These are phyloP conservation scores for Ceuthmochares aereus DNA, from an alignment of 2,113 vertebrate genomes.

Conservation along the genomic window DNA sequence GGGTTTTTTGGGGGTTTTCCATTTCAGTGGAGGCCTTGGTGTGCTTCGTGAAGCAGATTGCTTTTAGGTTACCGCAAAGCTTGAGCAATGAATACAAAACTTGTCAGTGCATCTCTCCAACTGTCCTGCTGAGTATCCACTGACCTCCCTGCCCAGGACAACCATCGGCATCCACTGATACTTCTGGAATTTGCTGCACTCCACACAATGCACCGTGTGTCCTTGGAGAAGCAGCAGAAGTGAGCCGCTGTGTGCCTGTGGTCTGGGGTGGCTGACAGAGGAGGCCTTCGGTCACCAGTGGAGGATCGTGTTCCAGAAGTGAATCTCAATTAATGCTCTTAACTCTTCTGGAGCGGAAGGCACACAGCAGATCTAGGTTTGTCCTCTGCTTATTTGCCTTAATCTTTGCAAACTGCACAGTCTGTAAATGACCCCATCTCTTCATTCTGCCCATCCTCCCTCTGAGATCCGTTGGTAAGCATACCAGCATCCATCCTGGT, in stretches of 20 bases:
- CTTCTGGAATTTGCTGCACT: not conserved
- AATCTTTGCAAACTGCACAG: not conserved
- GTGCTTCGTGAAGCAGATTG: not conserved
- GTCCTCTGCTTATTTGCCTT: not conserved
- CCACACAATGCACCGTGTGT: accelerated
- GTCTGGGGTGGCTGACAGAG: not conserved
- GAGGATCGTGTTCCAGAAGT: not conserved
- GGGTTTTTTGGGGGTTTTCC: not conserved
- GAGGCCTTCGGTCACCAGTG: not conserved
- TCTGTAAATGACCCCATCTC: not conserved
- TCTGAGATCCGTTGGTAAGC: not conserved
- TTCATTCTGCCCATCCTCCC: accelerated
- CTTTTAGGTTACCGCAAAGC: not conserved
- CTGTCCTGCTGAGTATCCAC: not conserved
- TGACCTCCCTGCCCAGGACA: not conserved
- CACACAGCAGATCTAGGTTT: not conserved
- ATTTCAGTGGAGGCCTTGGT: not conserved
- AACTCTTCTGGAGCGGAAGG: not conserved
- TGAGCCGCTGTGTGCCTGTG: not conserved
- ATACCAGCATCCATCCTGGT: not conserved
- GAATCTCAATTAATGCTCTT: not conserved
- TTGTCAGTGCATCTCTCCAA: not conserved
- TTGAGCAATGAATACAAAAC: not conserved
- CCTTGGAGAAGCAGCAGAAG: not conserved
- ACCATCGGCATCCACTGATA: not conserved